Base-by-base conservation (phyloP, 2,888 invertebrate genomes). In the Phania funesta region DNA sequence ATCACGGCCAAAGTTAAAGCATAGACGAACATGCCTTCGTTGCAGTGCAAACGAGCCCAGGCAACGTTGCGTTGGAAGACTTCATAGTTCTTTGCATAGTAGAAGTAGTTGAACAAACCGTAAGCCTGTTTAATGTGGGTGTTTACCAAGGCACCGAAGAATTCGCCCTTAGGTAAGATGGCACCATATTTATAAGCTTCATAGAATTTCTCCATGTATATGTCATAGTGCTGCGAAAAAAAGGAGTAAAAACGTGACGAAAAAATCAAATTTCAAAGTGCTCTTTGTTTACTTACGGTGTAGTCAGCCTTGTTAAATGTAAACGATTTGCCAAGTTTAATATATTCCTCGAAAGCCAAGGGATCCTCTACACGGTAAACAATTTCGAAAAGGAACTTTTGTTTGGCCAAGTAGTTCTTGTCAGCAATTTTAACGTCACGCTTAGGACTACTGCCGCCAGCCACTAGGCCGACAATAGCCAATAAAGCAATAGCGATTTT, bases 11-110 rank as follows among this genome's bases (percentile, higher is more conserved):
- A 92, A 60, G 93, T 93, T 84, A 95, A 90, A 11, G 95, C 94
- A 86, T 95, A 94, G 79, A 94, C 92, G 90, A 95, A 96, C 92
- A 95, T 93, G 86, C 93, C 95, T 84, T 95, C 94, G 89, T 96
- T 96, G 78, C 95, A 90, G 83, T 93, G 91, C 70, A 94, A 91
- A 73, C 95, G 94, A 24, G 95, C 92, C 92, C 94, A 95, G 41
- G 93, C 93, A 38, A 94, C 95, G 9, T 94, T 94, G 85, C 93
- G 93, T 89, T 93, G 92, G 91, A 96, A 95, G 41, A 94, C 94
- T 24, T 93, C 92, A 88, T 93, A 95, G 88, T 95, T 94, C 88
- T 94, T 94, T 84, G 95, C 94, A 75, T 94, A 93, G 91, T 93
- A 93, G 84, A 96, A 92, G 71, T 94, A 91, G 87, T 94, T 93